Conservation (phyloP, 2,113 vertebrate species). For the Coreoperca whiteheadi region DNA sequence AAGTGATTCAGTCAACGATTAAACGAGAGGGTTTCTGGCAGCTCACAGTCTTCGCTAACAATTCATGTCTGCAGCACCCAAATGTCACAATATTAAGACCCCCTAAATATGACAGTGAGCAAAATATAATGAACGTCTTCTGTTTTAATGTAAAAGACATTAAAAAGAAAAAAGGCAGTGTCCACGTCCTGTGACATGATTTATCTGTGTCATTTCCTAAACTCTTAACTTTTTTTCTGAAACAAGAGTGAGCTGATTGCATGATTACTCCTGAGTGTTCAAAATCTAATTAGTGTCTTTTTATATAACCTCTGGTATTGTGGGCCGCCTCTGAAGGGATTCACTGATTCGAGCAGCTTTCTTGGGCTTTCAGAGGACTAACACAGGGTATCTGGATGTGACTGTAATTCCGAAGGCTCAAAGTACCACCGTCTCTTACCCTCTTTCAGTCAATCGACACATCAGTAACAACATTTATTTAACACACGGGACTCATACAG, state of each 20-base stretch:
- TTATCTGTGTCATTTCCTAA: slow-evolving; percentile 38
- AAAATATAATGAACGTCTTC: not conserved
- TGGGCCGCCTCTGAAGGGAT: slow-evolving; percentile 57
- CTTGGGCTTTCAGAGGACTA: slow-evolving; percentile 8
- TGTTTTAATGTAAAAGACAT: not conserved
- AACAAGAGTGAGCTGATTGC: slow-evolving; percentile 60
- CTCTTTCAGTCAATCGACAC: not conserved
- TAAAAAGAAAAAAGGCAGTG: not conserved
- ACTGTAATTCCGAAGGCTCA: not conserved
- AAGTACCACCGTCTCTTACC: not conserved
- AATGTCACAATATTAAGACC: not conserved
- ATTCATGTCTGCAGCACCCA: slow-evolving; percentile 1
- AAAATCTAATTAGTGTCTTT: slow-evolving; percentile 81
- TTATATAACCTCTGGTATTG: slow-evolving; percentile 72
- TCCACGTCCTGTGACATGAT: not conserved
- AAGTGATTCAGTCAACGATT: not conserved
- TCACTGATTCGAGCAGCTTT: slow-evolving; percentile 30
- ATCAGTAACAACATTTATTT: not conserved
- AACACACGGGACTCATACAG: not conserved
- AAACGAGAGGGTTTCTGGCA: not conserved
- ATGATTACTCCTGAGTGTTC: slow-evolving; percentile 65
- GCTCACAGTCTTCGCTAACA: slow-evolving; percentile 12
- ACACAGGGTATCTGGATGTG: slow-evolving; percentile 13
- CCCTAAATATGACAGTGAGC: not conserved
- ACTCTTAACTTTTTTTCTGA: slow-evolving; percentile 18